Evolutionary conservation across 1,140 invertebrate species (phyloP).

Genomic region (Antheraea mylitta): DNA sequence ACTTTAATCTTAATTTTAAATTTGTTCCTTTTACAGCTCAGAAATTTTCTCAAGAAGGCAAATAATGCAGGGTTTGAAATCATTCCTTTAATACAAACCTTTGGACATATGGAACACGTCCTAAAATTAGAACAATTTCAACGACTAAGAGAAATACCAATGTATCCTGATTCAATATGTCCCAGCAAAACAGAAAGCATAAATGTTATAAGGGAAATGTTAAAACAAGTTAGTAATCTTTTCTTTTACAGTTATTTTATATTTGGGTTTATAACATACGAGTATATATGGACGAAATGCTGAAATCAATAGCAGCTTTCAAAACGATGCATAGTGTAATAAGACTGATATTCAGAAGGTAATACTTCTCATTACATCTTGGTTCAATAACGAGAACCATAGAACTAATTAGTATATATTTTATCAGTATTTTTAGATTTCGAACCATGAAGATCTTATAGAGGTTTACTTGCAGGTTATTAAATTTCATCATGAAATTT

Average conservation of each 20-base stretch:
- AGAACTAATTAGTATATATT: not conserved
- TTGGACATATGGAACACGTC: conserved; percentile 96
- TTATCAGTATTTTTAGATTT: not conserved
- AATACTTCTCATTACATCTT: no score
- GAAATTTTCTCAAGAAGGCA: conserved; percentile 41
- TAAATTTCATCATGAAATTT: conserved; percentile 48
- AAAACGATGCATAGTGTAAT: no score
- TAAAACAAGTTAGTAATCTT: conserved; percentile 86
- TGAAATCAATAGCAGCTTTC: no score
- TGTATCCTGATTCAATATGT: conserved; percentile 91
- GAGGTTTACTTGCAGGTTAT: conserved; percentile 48
- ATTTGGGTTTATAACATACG: no score
- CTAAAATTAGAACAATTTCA: conserved; percentile 90
- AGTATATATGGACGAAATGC: no score
- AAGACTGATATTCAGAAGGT: no score
- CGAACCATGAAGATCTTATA: not conserved
- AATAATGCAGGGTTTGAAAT: conserved; percentile 82
- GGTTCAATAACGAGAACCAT: no score
- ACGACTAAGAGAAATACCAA: conserved; percentile 87
- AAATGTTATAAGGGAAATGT: conserved; percentile 86
- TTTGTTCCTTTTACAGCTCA: conserved; percentile 41
- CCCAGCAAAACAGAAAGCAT: conserved; percentile 87
- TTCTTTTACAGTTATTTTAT: not conserved
- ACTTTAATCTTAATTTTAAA: no score
- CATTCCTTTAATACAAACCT: conserved; percentile 96